Base-by-base conservation (phyloP, 2,888 invertebrate species). In the Acholoe squamosa region DNA sequence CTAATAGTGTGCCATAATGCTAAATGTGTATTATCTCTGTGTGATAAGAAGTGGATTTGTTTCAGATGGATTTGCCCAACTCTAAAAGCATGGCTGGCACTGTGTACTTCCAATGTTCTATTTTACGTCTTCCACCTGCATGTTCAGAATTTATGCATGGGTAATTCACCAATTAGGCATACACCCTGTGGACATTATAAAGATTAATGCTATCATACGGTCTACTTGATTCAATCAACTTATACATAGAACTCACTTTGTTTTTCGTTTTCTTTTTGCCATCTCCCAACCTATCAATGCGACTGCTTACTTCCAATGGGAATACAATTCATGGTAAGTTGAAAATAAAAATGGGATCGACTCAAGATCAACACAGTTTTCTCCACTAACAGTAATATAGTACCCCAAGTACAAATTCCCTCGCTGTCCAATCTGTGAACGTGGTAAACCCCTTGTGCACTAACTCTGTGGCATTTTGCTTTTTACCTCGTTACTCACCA, bases 251-350 rank as follows among this genome's bases (percentile, higher is more conserved):
- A 80, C 22, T 71, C 71, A 28, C 16, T 28, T 71, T 71, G 14
- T 71, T 71, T 80, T n/a, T 43, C 19, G 33, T 33, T 25, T n/a
- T 80, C 34, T 34, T 80, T 25, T 7, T 43, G 14, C 43, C 43
- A 14, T 25, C 43, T 14, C 14, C 80, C 80, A 80, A 80, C 80
- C 80, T 80, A 43, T 80, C 80, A 80, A 33, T 80, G 33, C 34
- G 80, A 80, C 33, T 43, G 80, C 80, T 80, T 80, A n/a, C 80
- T 80, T 22, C 80, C 31, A 80, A 34, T 22, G 19, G 80, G 80
- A 43, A 10, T 80, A 80, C 43, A 80, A 19, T 80, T 80, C 43
- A 34, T 80, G 80, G 80, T 80, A 80, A 80, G 80, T 80, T 80
- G 3, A 25, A 76, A 31, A n/a, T n/a, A n/a, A n/a, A 76, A 25